Conservation (phyloP, 2,113 vertebrate genomes). For the Lepus americanus region DNA sequence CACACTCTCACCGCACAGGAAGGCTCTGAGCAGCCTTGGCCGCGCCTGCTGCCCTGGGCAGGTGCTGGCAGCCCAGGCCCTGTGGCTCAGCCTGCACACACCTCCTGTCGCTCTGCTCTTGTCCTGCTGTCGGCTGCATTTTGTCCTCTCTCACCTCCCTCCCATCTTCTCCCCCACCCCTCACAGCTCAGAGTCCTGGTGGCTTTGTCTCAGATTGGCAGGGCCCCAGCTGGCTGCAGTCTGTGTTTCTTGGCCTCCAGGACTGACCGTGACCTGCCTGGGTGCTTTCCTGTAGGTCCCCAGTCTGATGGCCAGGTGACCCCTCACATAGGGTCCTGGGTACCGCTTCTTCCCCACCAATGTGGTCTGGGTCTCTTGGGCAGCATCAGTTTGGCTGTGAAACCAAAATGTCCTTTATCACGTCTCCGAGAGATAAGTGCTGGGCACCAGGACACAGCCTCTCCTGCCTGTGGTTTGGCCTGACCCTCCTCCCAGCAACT, state of each 20-base stretch:
- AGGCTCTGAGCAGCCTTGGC: not conserved
- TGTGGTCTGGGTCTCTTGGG: not conserved
- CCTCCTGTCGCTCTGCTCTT: not conserved
- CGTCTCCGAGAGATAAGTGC: not conserved
- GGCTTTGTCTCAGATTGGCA: not conserved
- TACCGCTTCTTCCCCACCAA: not conserved
- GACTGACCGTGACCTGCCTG: not conserved
- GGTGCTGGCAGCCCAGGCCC: not conserved
- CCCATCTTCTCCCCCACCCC: fast-evolving
- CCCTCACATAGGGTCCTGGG: not conserved
- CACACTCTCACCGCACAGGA: fast-evolving
- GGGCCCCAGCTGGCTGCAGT: not conserved
- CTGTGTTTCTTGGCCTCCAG: not conserved
- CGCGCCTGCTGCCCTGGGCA: not conserved
- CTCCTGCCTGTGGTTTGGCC: not conserved
- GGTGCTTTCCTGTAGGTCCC: not conserved
- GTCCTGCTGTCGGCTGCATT: not conserved
- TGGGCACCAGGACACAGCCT: not conserved
- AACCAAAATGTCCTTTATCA: not conserved
- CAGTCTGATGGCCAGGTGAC: not conserved
- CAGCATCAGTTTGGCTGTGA: not conserved
- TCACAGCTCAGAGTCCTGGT: not conserved
- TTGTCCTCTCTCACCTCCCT: fast-evolving
- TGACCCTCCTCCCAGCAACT: not conserved
- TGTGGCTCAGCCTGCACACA: not conserved